These are phyloP conservation scores for Mesitornis unicolor DNA, from an alignment of 2,113 vertebrate genomes.

Conservation along the genomic window DNA sequence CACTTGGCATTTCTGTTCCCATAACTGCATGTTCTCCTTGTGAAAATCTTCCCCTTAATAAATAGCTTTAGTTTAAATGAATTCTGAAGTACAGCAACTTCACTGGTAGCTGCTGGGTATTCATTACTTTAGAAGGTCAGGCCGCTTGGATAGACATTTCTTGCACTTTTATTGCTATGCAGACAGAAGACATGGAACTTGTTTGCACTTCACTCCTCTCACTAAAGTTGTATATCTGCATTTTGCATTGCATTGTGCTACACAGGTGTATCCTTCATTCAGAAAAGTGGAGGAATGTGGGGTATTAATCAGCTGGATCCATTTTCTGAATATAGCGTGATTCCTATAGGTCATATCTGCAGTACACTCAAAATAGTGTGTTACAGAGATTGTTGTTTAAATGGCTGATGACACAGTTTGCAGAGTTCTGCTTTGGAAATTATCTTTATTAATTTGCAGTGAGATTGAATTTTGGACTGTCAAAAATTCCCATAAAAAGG, in stretches of 20 bases:
- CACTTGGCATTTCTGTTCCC: background rate
- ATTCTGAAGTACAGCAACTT: background rate
- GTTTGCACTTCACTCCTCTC: background rate
- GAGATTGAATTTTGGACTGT: background rate
- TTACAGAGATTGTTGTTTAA: background rate
- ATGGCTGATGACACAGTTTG: background rate
- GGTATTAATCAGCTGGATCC: background rate
- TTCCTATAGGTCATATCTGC: background rate
- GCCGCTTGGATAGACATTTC: background rate
- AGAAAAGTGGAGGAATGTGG: background rate
- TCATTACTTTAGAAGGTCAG: constrained; percentile 33
- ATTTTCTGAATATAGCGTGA: background rate
- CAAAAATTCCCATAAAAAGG: background rate
- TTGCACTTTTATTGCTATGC: background rate
- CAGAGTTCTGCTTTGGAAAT: background rate
- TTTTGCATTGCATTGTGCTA: background rate
- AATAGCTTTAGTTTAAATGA: background rate
- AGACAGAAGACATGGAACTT: background rate
- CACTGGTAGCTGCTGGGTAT: background rate
- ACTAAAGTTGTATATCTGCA: background rate
- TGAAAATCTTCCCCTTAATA: constrained; percentile 16
- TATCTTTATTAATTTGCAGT: background rate
- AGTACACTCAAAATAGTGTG: background rate
- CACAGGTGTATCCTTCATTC: background rate
- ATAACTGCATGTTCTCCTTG: background rate